A percentile compares a stretch with the other conserved stretches of the same genome.
Evolutionary conservation across 1,140 invertebrate species (phyloP).

Genomic region (Theocolax elegans): DNA sequence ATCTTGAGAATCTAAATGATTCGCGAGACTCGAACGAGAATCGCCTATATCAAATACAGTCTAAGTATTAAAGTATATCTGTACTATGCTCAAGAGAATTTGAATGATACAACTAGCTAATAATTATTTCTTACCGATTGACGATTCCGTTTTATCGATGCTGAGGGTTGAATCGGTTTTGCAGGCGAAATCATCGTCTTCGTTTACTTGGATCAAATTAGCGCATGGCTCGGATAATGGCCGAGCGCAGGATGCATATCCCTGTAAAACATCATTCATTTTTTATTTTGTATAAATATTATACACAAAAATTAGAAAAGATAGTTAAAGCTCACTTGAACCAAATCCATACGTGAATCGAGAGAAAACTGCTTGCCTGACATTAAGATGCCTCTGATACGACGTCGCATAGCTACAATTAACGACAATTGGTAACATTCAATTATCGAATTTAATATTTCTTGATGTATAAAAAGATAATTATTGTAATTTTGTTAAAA

Average conservation of each 20-base stretch:
- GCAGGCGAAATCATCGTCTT: slow-evolving; percentile 63
- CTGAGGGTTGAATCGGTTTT: slow-evolving; percentile 54
- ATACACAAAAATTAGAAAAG: too few species aligned
- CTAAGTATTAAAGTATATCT: too few species aligned
- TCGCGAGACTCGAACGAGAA: slow-evolving; percentile 23
- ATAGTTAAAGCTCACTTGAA: slow-evolving; percentile 71
- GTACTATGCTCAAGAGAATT: background rate
- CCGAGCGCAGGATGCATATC: slow-evolving; percentile 57
- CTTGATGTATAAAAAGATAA: too few species aligned
- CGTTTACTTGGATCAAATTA: slow-evolving; percentile 70
- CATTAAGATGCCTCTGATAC: slow-evolving; percentile 88
- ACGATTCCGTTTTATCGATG: slow-evolving; percentile 53
- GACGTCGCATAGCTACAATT: slow-evolving; percentile 77
- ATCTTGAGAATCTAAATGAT: slow-evolving; percentile 28
- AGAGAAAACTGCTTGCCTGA: slow-evolving; percentile 90
- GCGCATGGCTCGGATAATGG: slow-evolving; percentile 59
- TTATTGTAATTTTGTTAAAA: too few species aligned
- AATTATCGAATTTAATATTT: too few species aligned
- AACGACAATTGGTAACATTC: too few species aligned
- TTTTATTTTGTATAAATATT: too few species aligned
- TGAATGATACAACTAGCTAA: background rate
- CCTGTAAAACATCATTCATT: slow-evolving; percentile 44
- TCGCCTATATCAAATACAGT: slow-evolving; percentile 30
- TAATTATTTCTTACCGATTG: slow-evolving; percentile 51
- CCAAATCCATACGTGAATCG: slow-evolving; percentile 90